Percentiles rank a stretch among this genome's conserved stretches.
Conservation (phyloP, 2,113 vertebrate species). For the Alethe castanea region DNA sequence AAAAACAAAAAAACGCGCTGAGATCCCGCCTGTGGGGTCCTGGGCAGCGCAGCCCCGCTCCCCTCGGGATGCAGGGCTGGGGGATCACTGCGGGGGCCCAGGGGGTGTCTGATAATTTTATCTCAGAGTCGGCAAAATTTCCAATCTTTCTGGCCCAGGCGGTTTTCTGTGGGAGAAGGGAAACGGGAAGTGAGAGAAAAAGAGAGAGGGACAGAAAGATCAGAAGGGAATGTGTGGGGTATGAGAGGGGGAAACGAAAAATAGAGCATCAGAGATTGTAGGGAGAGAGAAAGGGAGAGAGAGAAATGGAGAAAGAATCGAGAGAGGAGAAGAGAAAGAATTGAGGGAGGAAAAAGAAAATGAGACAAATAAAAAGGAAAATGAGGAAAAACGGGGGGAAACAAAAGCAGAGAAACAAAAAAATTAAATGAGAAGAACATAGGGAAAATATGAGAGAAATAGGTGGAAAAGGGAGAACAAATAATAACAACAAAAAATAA, state of each 20-base stretch:
- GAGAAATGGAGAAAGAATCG: not conserved
- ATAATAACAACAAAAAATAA: too few species aligned
- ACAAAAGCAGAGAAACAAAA: not conserved
- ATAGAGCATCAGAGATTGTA: not conserved
- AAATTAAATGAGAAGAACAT: fast-evolving
- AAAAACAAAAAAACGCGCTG: fast-evolving
- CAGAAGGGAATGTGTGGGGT: not conserved
- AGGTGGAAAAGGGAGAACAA: fast-evolving
- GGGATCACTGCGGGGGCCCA: not conserved
- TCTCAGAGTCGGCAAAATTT: not conserved
- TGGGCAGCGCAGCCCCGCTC: not conserved
- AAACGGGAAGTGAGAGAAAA: not conserved
- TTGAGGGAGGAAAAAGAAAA: not conserved
- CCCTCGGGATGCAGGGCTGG: not conserved
- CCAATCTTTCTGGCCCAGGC: not conserved
- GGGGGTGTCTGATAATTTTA: not conserved
- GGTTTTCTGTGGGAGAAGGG: not conserved
- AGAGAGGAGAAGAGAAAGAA: not conserved
- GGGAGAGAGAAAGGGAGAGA: not conserved
- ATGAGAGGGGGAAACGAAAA: not conserved
- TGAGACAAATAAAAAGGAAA: not conserved
- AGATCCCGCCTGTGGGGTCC: not conserved
- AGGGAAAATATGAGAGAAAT: not conserved
- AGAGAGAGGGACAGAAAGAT: not conserved
- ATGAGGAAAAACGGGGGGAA: fast-evolving